Percentiles rank a stretch among this genome's conserved stretches.
phyloP scores from a whole-genome alignment of 2,113 vertebrate genomes.

The Morphnarchus princeps region DNA sequence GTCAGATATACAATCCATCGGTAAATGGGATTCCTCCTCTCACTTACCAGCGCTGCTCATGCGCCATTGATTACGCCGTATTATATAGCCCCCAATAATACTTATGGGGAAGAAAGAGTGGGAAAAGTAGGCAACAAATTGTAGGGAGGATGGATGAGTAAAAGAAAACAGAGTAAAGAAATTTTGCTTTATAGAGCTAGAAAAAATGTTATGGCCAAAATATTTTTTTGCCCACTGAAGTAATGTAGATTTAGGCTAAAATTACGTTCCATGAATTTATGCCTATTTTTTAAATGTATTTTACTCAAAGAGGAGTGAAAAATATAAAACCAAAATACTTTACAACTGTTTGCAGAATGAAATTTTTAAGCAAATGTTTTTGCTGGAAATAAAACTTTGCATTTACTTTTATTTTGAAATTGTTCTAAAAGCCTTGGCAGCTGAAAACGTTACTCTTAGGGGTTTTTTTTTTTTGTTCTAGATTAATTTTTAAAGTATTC shows the following conservation, averaged over 20 bases:
- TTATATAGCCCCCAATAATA: not conserved
- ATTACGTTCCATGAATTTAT: not conserved
- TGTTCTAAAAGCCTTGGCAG: not conserved
- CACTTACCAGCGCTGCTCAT: not conserved
- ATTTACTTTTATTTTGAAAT: not conserved
- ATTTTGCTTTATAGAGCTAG: not conserved
- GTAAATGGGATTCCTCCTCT: not conserved
- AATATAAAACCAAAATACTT: not conserved
- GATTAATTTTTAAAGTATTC: not conserved
- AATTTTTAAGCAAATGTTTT: not conserved
- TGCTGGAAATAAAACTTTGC: not conserved
- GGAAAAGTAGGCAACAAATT: not conserved
- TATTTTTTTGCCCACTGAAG: not conserved
- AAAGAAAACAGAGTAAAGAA: not conserved
- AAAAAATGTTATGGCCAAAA: not conserved
- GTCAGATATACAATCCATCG: not conserved
- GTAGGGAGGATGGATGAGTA: not conserved
- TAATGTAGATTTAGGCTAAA: not conserved
- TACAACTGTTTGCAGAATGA: not conserved
- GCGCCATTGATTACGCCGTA: not conserved
- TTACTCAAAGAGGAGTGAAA: not conserved
- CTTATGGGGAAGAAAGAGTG: not conserved
- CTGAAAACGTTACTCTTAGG: not conserved
- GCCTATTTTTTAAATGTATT: not conserved
- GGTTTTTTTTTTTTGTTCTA: not conserved